Conservation (phyloP, 2,797 vertebrate species). For the Thalassophryne amazonica region DNA sequence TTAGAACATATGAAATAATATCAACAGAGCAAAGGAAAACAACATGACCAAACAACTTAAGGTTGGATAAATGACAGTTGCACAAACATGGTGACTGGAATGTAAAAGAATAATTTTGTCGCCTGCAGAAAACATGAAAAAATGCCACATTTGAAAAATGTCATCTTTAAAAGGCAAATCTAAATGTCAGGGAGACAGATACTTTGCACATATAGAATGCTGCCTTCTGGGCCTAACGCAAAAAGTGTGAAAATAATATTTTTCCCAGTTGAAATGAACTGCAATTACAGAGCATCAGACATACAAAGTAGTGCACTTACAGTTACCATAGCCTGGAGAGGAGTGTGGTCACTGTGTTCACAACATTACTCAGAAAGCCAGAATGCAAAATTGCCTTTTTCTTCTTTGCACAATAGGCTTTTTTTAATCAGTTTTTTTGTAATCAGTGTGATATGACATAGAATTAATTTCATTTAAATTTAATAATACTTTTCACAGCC, state of each 20-base stretch:
- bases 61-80: conserved; percentile 56
- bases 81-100: conserved; percentile 37
- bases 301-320: conserved; percentile 39
- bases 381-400: too few species aligned
- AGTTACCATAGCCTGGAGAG: conserved; percentile 51
- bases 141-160: conserved; percentile 74
- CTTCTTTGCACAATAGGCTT: too few species aligned
- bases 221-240: conserved; percentile 70
- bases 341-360: conserved; percentile 31
- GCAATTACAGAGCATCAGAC: conserved; percentile 61
- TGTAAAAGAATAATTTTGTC: conserved; percentile 59
- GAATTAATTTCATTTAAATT: too few species aligned
- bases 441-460: too few species aligned
- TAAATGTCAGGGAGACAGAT: conserved; percentile 77
- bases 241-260: conserved; percentile 62
- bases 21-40: conserved; percentile 18
- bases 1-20: conserved; percentile 14
- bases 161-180: conserved; percentile 73
- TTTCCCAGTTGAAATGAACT: conserved; percentile 65
- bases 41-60: conserved; percentile 39
- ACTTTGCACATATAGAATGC: conserved; percentile 58
- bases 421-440: too few species aligned
- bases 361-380: conserved; percentile 48
- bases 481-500: too few species aligned
- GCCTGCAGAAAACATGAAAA: conserved; percentile 63